Evolutionary conservation across 2,888 invertebrate genomes (phyloP).

Genomic region (Meteorus cinctellus): DNA sequence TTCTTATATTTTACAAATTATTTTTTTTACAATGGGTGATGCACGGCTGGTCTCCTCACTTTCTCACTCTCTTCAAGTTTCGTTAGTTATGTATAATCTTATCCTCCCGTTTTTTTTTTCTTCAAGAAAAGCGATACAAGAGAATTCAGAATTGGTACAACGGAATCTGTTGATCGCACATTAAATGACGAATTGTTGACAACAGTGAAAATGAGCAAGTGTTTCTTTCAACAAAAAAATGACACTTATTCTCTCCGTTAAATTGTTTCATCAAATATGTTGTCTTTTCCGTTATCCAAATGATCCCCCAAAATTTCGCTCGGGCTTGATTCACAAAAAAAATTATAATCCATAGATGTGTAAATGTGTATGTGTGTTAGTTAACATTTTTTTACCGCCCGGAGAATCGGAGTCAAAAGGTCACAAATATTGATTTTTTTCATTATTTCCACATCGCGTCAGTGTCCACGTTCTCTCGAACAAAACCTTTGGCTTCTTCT

Average conservation of each 20-base stretch:
- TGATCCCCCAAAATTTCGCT: neutral
- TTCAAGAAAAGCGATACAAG: neutral
- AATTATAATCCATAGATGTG: conserved; percentile 1
- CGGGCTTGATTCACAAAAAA: neutral
- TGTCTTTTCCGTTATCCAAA: neutral
- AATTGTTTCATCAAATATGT: neutral
- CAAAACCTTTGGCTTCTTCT: conserved; percentile 71
- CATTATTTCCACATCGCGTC: conserved; percentile 12
- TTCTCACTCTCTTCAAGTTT: neutral
- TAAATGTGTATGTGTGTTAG: conserved; percentile 10
- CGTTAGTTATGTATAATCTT: neutral
- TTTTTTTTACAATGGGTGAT: conserved; percentile 55
- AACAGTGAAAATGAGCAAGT: neutral
- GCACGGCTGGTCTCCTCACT: conserved; percentile 23
- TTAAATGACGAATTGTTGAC: neutral
- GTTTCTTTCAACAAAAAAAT: neutral
- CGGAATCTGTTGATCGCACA: neutral
- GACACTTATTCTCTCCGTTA: neutral
- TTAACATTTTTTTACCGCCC: neutral
- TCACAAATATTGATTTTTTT: conserved; percentile 14
- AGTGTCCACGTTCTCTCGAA: conserved; percentile 30
- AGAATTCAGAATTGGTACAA: neutral
- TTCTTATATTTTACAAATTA: conserved; percentile 50
- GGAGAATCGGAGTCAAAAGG: neutral
- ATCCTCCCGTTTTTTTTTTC: conserved; percentile 11